Evolutionary conservation across 2,797 vertebrate species (phyloP).

Genomic region (Yasuhikotakia modesta): DNA sequence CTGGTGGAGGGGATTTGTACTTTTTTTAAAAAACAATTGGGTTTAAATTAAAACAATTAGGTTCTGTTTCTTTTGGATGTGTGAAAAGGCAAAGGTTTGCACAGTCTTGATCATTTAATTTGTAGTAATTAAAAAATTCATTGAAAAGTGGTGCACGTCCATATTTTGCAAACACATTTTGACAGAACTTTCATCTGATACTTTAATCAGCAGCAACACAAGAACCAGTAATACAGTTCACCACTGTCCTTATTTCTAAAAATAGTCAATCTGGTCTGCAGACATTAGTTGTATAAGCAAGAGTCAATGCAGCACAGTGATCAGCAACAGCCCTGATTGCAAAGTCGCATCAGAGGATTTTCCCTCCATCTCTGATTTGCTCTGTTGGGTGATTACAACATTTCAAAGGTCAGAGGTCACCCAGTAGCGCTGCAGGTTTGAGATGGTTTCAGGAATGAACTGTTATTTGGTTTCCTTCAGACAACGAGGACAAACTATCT

Average conservation of each 20-base stretch:
- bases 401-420: conserved; percentile 38
- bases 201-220: background rate
- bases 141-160: background rate
- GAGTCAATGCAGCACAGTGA: conserved; percentile 31
- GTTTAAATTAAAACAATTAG: no score
- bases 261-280: conserved; percentile 32
- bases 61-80: no score
- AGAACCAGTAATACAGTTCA: conserved; percentile 26
- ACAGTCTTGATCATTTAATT: no score
- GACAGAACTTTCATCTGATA: background rate
- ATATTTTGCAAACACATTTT: background rate
- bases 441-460: conserved; percentile 21
- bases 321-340: conserved; percentile 40
- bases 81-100: no score
- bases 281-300: conserved; percentile 28
- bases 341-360: conserved; percentile 2
- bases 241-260: conserved; percentile 30
- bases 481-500: conserved; percentile 44
- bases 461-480: conserved; percentile 24
- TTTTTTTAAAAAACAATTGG: no score
- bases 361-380: conserved; percentile 16
- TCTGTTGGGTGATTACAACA: conserved; percentile 37
- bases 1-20: no score
- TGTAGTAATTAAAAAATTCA: no score
- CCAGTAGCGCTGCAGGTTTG: conserved; percentile 1